Base-by-base conservation (phyloP, 2,888 invertebrate species). In the Terebella lapidaria region DNA sequence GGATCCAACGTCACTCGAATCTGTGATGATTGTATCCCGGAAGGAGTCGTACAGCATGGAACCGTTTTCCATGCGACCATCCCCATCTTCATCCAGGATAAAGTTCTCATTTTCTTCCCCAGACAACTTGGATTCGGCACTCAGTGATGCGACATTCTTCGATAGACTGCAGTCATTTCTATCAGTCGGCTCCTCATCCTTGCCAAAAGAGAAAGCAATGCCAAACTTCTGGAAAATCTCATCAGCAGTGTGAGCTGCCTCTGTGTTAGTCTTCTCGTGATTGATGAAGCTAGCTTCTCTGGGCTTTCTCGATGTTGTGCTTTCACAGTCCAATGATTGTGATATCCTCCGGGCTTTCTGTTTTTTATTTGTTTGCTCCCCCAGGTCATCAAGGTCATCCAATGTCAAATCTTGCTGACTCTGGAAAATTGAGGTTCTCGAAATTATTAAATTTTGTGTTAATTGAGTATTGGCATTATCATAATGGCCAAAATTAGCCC, bases 361-460 rank as follows among this genome's bases (percentile, higher is more conserved):
- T 15, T 35, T n/a, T 10, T 35, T 10, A 10, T 35, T 35, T n/a
- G 42, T 35, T 35, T 35, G 42, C 10, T 49, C 22, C 24, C 5
- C 24, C 5, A 22, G 49, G 15, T n/a, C 24, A 24, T 49, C 49
- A 5, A 10, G 22, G 49, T 49, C 49, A n/a, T 10, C 49, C 22
- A 49, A 49, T 5, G 49, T 49, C 49, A 49, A 49, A 22, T 49
- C 49, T 49, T 49, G 49, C 22, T 49, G 49, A 22, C 49, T 49
- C 49, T 49, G 10, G 10, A 35, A n/a, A n/a, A n/a, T n/a, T n/a
- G n/a, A n/a, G n/a, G n/a, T n/a, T n/a, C n/a, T n/a, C n/a, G n/a
- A n/a, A n/a, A n/a, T n/a, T n/a, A n/a, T n/a, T n/a, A n/a, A n/a
- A n/a, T n/a, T n/a, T n/a, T n/a, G n/a, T n/a, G n/a, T n/a, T n/a